Evolutionary conservation across 2,797 vertebrate genomes (phyloP).

Genomic region (Balearica regulorum): DNA sequence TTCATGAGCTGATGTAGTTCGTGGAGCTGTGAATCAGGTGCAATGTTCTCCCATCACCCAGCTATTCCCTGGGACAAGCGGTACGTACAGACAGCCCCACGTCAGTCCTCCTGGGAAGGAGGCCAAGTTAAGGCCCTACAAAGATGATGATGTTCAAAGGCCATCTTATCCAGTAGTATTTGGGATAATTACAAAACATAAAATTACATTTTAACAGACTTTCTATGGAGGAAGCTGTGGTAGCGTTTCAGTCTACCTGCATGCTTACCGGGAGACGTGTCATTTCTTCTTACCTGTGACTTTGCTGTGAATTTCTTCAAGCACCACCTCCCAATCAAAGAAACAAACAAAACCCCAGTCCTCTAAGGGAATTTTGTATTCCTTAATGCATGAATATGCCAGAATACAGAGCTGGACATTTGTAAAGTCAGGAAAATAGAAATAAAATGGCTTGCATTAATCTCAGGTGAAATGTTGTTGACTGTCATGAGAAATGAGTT

Average conservation of each 20-base stretch:
- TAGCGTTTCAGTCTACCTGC: background rate
- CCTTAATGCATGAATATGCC: background rate
- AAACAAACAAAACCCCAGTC: background rate
- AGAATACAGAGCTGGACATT: background rate
- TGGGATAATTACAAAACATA: background rate
- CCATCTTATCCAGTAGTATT: fast-evolving
- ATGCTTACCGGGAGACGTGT: fast-evolving
- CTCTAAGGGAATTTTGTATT: background rate
- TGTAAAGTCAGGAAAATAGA: background rate
- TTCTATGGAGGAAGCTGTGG: background rate
- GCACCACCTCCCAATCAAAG: background rate
- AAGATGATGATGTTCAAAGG: background rate
- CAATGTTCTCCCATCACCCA: background rate
- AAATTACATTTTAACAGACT: background rate
- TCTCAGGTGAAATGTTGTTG: background rate
- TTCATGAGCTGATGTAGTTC: background rate
- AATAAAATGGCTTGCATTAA: background rate
- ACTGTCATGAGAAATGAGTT: background rate
- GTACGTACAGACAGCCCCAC: background rate
- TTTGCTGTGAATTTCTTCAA: background rate
- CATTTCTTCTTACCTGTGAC: background rate
- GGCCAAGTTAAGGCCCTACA: background rate
- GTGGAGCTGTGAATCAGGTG: background rate
- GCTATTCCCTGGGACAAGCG: background rate
- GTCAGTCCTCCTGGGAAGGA: background rate